A percentile compares a stretch with the other conserved stretches of the same genome.
phyloP scores from a whole-genome alignment of 2,113 vertebrate species.

The human (Homo sapiens) region DNA sequence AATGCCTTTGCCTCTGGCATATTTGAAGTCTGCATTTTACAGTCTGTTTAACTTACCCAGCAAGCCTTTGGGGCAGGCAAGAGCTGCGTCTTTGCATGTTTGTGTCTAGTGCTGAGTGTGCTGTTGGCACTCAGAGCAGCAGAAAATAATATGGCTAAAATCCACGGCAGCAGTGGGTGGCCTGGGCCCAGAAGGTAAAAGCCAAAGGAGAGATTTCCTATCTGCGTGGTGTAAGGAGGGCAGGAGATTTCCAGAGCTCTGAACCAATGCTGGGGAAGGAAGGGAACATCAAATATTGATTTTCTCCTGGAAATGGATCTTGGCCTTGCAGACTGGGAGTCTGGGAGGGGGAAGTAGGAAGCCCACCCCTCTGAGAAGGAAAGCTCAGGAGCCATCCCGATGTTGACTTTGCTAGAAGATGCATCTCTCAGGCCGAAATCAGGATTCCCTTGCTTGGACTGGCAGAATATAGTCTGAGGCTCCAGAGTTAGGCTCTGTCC shows the following conservation, averaged over 20 bases:
- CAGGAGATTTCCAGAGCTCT: background rate
- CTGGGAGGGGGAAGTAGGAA: background rate
- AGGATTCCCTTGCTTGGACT: background rate
- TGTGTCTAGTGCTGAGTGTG: constrained; percentile 43
- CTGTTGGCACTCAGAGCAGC: constrained; percentile 26
- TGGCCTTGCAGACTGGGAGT: background rate
- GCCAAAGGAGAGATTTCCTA: background rate
- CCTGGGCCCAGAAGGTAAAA: background rate
- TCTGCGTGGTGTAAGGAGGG: background rate
- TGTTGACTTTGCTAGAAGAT: background rate
- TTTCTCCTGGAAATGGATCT: background rate
- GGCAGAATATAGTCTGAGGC: background rate
- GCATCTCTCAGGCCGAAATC: background rate
- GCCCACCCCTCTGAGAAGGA: background rate
- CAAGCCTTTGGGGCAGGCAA: background rate
- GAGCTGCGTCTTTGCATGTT: constrained; percentile 42
- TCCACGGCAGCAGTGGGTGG: background rate
- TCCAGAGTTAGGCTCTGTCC: background rate
- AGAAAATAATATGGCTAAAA: constrained; percentile 21
- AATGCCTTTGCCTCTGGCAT: constrained; percentile 56
- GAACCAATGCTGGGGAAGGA: background rate
- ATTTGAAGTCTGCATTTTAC: constrained; percentile 65
- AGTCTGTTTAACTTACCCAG: constrained; percentile 65
- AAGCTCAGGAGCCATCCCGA: background rate
- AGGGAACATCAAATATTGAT: background rate